Base-by-base conservation (phyloP, 2,113 vertebrate species). In the Oceanodroma tethys region DNA sequence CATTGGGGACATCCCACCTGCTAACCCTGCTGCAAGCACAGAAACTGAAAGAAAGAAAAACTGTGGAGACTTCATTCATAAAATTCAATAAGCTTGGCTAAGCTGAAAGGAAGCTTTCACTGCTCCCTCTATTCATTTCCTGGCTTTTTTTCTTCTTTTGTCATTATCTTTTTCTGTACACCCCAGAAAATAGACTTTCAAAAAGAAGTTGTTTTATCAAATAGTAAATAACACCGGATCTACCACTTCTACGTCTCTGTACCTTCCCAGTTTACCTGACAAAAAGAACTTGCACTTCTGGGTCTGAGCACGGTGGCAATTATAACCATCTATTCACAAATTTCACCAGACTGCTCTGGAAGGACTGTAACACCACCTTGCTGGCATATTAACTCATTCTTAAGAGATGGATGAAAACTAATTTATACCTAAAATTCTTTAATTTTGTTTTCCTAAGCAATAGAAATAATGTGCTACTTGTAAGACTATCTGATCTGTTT, bases 81-180 rank as follows among this genome's bases (percentile, higher is more conserved):
- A 88, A 79, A 91, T 96, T 96, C 95, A 97, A 65, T 79, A 59
- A 94, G 45, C 40, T 95, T 91, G 95, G 93, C 88, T 70, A 55
- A 80, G 23, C 48, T 96, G 86, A 97, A 97, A 89, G 90, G 59
- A 83, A 78, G 59, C 95, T 96, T 97, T 95, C 93, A 96, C 16
- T 81, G 68, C 71, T 76, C 4, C 2, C 7, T 81, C 71, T 90
- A 48, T 83, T 88, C n/a, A 75, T 90, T 96, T 93, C 93, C 88
- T 71, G 76, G 1, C 1, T 26, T 73, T 40, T 73, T 53, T n/a
- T 23, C 16, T 17, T 3, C 22, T 68, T 62, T 73, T 74, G 11
- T 72, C 13, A 53, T 47, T 45, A 29, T 92, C 3, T 73, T 58
- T 68, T 88, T 72, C n/a, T 66, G 9, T 47, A 91, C 18, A 66